Base-by-base conservation (phyloP, 2,113 vertebrate species). In the Pitta sordida region DNA sequence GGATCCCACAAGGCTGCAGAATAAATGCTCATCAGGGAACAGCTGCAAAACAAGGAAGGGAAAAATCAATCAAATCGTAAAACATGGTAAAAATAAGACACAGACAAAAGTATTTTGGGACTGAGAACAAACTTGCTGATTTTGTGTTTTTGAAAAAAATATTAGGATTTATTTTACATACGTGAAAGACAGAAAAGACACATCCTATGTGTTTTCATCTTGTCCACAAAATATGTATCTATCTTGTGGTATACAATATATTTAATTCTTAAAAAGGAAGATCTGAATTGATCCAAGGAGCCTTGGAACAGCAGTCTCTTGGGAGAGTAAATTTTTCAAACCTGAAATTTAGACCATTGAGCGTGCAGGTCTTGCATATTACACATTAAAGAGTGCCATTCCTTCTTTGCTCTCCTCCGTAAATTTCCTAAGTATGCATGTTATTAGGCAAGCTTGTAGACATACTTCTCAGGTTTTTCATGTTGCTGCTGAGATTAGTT, bases 301-400 rank as follows among this genome's bases (percentile, higher is more conserved):
- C 32, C 43, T 83, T 94, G 95, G 91, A 96, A 78, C 55, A 73
- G 30, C 27, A 91, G 18, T 91, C 68, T 91, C 36, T 52, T 51
- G 39, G 41, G 71, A 90, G 26, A n/a, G 29, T 86, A 78, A 77
- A 93, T 90, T 95, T 95, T 94, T 96, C 79, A 90, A 83, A 91
- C 68, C n/a, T 88, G 85, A 90, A 78, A 51, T 94, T 90, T 70
- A 93, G 91, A 67, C 93, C 85, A 64, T 86, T 86, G 86, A 91
- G 79, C 71, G 79, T 93, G 63, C 59, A 92, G 87, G 43, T 70
- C 77, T 90, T 83, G 60, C 59, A 80, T 64, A 71, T 90, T 80
- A 34, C 60, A 44, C 5, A 0, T 46, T 78, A 67, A 90, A 91
- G 91, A 93, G 70, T 86, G 71, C 59, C 0, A 0, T 70, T 96